Evolutionary conservation across 2,888 invertebrate genomes (phyloP).

Genomic region (Choristoneura rosaceana): DNA sequence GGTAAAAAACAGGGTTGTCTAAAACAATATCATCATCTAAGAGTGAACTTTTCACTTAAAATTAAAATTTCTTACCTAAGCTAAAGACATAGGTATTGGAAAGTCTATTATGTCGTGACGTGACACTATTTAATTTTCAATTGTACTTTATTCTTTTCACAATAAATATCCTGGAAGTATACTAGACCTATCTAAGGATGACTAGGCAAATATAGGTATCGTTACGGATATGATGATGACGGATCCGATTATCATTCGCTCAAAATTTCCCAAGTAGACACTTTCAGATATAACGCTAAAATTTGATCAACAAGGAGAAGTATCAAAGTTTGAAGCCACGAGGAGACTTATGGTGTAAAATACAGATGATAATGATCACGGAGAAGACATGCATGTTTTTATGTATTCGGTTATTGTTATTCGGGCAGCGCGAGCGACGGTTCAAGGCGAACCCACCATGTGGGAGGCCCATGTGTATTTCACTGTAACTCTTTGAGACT

Average conservation of each 20-base stretch:
- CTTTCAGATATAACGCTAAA: background rate
- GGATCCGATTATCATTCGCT: background rate
- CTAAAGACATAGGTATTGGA: too few relatives aligned
- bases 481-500: constrained; percentile 42
- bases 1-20: background rate
- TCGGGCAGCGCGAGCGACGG: constrained; percentile 62
- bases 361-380: constrained; percentile 40
- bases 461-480: constrained; percentile 63
- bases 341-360: constrained; percentile 11
- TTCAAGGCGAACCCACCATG: constrained; percentile 70
- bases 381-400: constrained; percentile 49
- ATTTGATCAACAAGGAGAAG: background rate
- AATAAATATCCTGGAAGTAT: too few relatives aligned
- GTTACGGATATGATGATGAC: too few relatives aligned
- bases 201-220: too few relatives aligned
- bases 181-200: too few relatives aligned
- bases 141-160: too few relatives aligned
- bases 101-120: too few relatives aligned
- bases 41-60: too few relatives aligned
- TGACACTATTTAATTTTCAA: too few relatives aligned
- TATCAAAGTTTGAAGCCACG: background rate
- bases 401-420: constrained; percentile 64
- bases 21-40: too few relatives aligned
- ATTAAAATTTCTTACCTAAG: too few relatives aligned
- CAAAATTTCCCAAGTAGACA: background rate